Conservation (phyloP, 2,113 vertebrate genomes). For the Mesocricetus auratus region DNA sequence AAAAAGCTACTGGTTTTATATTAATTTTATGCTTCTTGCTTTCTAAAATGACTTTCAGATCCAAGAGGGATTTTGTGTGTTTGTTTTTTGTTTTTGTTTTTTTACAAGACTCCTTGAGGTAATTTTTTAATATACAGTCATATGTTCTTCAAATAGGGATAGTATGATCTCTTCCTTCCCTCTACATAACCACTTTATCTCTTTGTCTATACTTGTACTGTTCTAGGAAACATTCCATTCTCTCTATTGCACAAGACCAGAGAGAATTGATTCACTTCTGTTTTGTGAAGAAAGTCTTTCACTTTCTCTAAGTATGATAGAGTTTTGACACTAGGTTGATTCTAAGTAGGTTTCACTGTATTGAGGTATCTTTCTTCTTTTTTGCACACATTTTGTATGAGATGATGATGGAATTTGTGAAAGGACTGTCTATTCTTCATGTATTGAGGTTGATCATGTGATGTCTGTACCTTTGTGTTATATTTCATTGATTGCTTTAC, state of each 20-base stretch:
- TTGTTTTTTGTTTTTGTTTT: too few species aligned
- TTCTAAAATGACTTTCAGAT: not conserved
- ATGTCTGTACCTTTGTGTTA: not conserved
- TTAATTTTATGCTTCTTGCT: not conserved
- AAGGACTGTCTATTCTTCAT: not conserved
- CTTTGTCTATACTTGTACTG: not conserved
- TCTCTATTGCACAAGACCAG: not conserved
- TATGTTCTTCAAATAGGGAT: not conserved
- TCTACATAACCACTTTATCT: not conserved
- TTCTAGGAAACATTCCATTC: not conserved
- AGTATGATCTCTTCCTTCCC: not conserved
- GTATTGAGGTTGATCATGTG: not conserved
- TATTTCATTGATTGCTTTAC: not conserved
- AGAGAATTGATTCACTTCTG: not conserved
- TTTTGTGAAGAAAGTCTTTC: not conserved
- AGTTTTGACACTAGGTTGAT: rapidly evolving
- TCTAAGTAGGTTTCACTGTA: not conserved
- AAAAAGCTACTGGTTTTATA: not conserved
- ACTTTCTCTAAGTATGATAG: not conserved
- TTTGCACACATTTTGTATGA: not conserved
- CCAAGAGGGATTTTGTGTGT: not conserved
- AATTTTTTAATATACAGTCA: not conserved
- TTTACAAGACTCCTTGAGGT: not conserved
- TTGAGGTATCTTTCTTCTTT: not conserved
- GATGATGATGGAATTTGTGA: not conserved